Evolutionary conservation across 2,888 invertebrate genomes (phyloP).

Genomic region (Microctonus brassicae): DNA sequence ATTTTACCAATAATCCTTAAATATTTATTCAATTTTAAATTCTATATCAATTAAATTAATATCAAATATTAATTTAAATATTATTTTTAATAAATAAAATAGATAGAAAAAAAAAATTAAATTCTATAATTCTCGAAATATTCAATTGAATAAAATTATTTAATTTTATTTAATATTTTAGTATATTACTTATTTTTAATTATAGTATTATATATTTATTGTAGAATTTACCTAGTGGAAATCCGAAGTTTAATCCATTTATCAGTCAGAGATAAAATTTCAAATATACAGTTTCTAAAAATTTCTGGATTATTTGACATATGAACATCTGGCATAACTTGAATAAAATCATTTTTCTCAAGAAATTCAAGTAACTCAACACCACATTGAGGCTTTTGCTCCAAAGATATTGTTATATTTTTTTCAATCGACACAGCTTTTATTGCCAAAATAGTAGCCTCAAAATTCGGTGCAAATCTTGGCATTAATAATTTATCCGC

Average conservation of each 20-base stretch:
- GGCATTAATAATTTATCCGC: slow-evolving; percentile 47
- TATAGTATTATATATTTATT: background rate
- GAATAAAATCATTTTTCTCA: slow-evolving; percentile 49
- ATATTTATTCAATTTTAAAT: no score
- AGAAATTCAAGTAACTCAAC: slow-evolving; percentile 49
- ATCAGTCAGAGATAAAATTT: slow-evolving; percentile 48
- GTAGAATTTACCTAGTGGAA: slow-evolving; percentile 56
- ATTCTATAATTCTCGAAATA: no score
- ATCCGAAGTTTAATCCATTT: slow-evolving; percentile 44
- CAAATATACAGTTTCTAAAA: slow-evolving; percentile 56
- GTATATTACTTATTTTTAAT: no score
- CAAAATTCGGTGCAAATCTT: slow-evolving; percentile 40
- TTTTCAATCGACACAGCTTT: slow-evolving; percentile 56
- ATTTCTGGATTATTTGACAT: slow-evolving; percentile 48
- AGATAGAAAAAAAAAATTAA: no score
- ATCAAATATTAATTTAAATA: no score
- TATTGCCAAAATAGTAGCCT: slow-evolving; percentile 49
- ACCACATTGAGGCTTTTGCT: slow-evolving; percentile 35
- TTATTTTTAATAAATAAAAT: no score
- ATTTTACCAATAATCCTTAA: no score
- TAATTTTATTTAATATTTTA: no score
- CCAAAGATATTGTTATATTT: slow-evolving; percentile 44
- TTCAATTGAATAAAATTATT: no score
- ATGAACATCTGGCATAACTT: slow-evolving; percentile 50
- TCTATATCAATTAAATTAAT: no score